A percentile compares a stretch with the other conserved stretches of the same genome.
Conservation (phyloP, 2,888 invertebrate genomes). For the Julus scandinavius region DNA sequence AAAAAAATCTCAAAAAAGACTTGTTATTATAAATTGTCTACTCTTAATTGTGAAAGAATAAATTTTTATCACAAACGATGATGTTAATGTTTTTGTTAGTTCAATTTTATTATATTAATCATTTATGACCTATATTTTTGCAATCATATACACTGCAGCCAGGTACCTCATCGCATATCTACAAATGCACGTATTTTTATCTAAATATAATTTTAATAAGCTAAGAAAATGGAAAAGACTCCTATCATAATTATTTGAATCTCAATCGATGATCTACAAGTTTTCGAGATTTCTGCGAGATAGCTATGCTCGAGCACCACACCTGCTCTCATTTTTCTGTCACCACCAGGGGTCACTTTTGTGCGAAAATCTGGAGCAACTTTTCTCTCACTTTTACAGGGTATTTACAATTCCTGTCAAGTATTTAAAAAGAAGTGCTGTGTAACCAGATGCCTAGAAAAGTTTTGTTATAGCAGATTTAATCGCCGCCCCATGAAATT, state of each 20-base stretch:
- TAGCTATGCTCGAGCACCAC: background rate
- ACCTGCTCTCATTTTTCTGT: constrained; percentile 7
- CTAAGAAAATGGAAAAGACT: background rate
- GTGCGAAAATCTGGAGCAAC: background rate
- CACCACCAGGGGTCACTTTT: constrained; percentile 15
- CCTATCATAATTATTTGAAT: background rate
- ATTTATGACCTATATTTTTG: background rate
- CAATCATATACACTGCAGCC: background rate
- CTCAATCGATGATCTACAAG: background rate
- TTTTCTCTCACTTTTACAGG: background rate
- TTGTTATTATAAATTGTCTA: background rate
- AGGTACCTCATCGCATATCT: background rate
- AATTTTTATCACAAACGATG: background rate
- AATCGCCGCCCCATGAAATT: background rate
- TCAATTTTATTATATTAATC: background rate
- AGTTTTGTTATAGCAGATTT: background rate
- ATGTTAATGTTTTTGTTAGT: background rate
- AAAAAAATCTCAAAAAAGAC: background rate
- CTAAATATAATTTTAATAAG: background rate
- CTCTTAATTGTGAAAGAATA: background rate
- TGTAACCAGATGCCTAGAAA: background rate
- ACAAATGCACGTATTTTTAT: background rate
- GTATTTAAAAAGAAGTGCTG: constrained; percentile 1
- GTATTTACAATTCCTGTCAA: background rate
- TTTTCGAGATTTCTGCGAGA: background rate